Evolutionary conservation across 2,888 invertebrate genomes (phyloP).

Genomic region (Barypeithes pellucidus): DNA sequence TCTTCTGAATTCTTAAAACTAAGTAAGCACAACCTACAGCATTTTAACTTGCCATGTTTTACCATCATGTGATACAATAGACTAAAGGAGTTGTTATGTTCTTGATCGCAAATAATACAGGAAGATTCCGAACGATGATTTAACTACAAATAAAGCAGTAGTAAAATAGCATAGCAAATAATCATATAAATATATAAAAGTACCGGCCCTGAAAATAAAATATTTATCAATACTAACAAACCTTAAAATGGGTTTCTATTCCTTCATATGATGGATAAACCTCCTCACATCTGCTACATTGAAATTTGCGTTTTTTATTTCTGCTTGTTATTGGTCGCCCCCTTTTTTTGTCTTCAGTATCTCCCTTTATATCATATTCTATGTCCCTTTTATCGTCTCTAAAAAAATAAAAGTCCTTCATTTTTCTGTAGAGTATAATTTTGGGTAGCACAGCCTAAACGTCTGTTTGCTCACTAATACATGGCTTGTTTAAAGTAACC

Average conservation of each 20-base stretch:
- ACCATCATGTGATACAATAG: slow-evolving; percentile 50
- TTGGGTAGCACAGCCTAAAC: no score
- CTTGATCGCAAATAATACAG: slow-evolving; percentile 43
- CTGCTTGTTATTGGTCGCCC: neutral
- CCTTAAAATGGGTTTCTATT: slow-evolving; percentile 47
- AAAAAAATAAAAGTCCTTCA: no score
- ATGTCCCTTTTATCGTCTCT: slow-evolving; percentile 6
- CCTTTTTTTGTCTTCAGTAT: slow-evolving; percentile 16
- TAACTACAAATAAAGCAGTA: slow-evolving; percentile 27
- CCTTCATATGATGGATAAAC: slow-evolving; percentile 32
- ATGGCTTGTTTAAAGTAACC: no score
- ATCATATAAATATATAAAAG: neutral
- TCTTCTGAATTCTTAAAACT: slow-evolving; percentile 46
- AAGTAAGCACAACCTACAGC: slow-evolving; percentile 48
- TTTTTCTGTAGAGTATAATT: no score
- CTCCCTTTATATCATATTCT: slow-evolving; percentile 10
- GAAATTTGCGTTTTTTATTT: slow-evolving; percentile 4
- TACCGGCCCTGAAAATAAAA: no score
- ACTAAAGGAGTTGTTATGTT: slow-evolving; percentile 35
- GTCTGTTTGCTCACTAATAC: no score
- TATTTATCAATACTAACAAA: no score
- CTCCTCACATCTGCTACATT: slow-evolving; percentile 35
- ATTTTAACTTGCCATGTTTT: slow-evolving; percentile 49
- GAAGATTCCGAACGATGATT: slow-evolving; percentile 23
- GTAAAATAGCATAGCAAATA: no score